Conservation (phyloP, 2,888 invertebrate species). For the Trachelus troglodyta region DNA sequence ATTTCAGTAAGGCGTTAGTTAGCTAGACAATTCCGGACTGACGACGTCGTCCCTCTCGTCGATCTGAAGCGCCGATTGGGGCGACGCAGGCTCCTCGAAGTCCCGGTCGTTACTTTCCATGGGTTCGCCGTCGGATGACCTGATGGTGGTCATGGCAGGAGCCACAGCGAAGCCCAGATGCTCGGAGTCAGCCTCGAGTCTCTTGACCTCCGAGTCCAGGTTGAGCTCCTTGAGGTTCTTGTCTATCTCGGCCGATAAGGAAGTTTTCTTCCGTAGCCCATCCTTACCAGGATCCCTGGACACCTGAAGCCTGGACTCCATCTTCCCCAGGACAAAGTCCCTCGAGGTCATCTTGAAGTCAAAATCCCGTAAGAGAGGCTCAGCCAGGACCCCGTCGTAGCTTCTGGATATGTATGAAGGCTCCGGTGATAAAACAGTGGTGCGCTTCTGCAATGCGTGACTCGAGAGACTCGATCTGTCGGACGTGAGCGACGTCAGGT, state of each 20-base stretch:
- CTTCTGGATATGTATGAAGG: conserved; percentile 15
- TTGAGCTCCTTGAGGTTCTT: conserved; percentile 21
- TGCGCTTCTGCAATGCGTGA: conserved; percentile 9
- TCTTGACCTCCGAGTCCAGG: conserved; percentile 13
- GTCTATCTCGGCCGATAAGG: conserved; percentile 15
- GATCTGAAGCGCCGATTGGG: conserved; percentile 23
- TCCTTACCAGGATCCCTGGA: conserved; percentile 12
- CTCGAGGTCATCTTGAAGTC: conserved; percentile 36
- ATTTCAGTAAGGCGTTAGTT: conserved; percentile 24
- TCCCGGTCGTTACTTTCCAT: conserved; percentile 22
- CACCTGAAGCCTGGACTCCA: conserved; percentile 34
- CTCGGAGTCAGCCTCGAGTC: conserved; percentile 7
- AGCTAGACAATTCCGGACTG: conserved; percentile 36
- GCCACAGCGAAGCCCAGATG: conserved; percentile 14
- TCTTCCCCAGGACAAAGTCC: conserved; percentile 40
- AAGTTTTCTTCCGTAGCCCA: conserved; percentile 1
- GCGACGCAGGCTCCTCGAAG: conserved; percentile 25
- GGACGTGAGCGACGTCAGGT: neutral
- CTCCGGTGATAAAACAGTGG: conserved; percentile 21
- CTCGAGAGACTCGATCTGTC: neutral
- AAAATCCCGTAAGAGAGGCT: conserved; percentile 16
- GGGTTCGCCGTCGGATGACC: conserved; percentile 20
- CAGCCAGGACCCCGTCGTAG: conserved; percentile 18
- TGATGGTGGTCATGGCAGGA: conserved; percentile 13
- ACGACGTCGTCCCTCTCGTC: conserved; percentile 31